Evolutionary conservation across 2,888 invertebrate species (phyloP), one percentile per base, ranked within the genome.

Genomic region (Phortica okadai): DNA sequence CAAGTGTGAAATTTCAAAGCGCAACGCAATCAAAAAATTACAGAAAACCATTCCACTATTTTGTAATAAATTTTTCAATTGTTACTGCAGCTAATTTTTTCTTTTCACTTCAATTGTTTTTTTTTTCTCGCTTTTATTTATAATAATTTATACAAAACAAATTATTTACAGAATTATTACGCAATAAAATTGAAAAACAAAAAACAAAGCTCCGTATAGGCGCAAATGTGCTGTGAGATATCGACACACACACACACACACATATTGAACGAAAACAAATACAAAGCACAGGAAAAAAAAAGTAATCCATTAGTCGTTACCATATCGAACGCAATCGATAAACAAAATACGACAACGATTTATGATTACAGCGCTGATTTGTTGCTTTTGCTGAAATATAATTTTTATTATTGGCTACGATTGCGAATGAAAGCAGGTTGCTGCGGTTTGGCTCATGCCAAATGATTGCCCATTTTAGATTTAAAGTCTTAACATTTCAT

Each of bases 71-170:
- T 50, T 8, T 50, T 50, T 11, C 50, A 50, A 14, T 50, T 50
- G 50, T 14, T 50, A 50, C 14, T 50, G 50, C 50, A 50, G 14
- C 14, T 50, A 11, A 11, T 50, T 50, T 62, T 25, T 25, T 62
- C 3, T 62, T 62, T 8, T 62, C 21, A 33, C 33, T 33, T 33
- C 33, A 33, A 33, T 25, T 62, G 10, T 16, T 62, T 59, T 7
- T 16, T 59, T 59, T 10, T n/a, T 25, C 59, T 10, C 10, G 10
- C 62, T 21, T 62, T 62, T 62, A 62, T 62, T 62, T 62, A 70
- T 70, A 70, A 70, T 70, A 70, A 50, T 50, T 70, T 45, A 70
- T 67, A 70, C 21, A 16, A 25, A 70, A 70, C 50, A 21, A 70
- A 70, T 70, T 70, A 70, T 70, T 70, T 21, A 50, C 50, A 50